Evolutionary conservation across 2,113 vertebrate genomes (phyloP), one percentile per base, ranked within the genome.

Genomic region (Phylloscopus trochiloides): DNA sequence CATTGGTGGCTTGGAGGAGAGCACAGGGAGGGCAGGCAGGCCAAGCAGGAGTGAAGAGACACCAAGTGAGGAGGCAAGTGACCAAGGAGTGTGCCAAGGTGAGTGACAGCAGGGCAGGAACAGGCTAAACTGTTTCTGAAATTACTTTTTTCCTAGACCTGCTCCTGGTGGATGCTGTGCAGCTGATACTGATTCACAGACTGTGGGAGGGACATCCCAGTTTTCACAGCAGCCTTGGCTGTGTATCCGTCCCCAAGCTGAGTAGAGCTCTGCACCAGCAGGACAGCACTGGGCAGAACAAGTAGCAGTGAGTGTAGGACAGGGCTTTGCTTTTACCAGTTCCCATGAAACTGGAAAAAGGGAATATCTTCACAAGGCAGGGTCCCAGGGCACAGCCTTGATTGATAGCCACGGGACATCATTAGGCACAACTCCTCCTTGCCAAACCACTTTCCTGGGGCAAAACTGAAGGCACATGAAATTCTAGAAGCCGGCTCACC

Each of bases 231-330:
- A 52, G 42, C 42, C 42, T 70, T 1, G 3, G 20, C 10, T 50
- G 34, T 48, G 19, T 28, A 73, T 63, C 47, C 25, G 18, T 79
- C 20, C 38, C 43, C 7, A 26, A 4, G 17, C 40, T 19, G 26
- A 22, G 18, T 3, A 51, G 29, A 2, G 1, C 16, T 62, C 9
- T 55, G 25, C 62, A 16, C 32, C 10, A 16, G 21, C 40, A 90
- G 16, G 40, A 70, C 4, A 10, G 14, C 5, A 2, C 63, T 6
- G 10, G 12, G 42, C 57, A 81, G 54, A 51, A 65, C 0, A 0
- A 51, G 18, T 19, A 48, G 31, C 12, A n/a, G 24, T 4, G 3
- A 57, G 58, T 1, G 0, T 10, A 61, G 55, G 40, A 59, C 29
- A 66, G 51, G 29, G 55, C 24, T 87, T 75, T 93, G 38, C 24